Percentiles rank a stretch among this genome's conserved stretches.
Evolutionary conservation across 2,888 invertebrate genomes (phyloP).

Genomic region (Trissolcus brochymenae): DNA sequence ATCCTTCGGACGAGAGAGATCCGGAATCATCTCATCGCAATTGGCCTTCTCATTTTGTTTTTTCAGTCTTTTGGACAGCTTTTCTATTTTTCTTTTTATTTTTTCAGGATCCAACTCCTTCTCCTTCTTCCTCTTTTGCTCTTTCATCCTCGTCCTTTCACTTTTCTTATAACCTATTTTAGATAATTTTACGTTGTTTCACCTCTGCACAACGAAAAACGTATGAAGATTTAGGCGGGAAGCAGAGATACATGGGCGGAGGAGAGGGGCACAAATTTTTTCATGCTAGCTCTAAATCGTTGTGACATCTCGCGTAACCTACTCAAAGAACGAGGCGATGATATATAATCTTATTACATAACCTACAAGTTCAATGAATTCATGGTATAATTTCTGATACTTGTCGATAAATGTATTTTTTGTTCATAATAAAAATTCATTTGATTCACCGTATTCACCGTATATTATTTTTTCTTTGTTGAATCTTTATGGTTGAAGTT

Average conservation of each 20-base stretch:
- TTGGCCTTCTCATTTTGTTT: no score
- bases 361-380: no score
- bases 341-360: background rate
- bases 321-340: slow-evolving; percentile 6
- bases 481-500: no score
- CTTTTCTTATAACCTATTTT: background rate
- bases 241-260: background rate
- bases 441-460: no score
- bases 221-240: slow-evolving; percentile 12
- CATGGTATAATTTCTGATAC: no score
- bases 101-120: background rate
- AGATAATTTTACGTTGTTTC: background rate
- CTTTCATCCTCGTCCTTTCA: background rate
- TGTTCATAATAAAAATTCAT: no score
- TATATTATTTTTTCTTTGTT: no score
- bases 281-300: no score
- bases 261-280: background rate
- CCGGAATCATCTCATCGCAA: no score
- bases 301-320: no score
- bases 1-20: no score
- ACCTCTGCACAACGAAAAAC: slow-evolving; percentile 15
- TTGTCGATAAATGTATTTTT: no score
- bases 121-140: background rate
- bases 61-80: background rate
- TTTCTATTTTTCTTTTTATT: background rate